These are phyloP conservation scores for Myopa testacea DNA, from an alignment of 2,888 invertebrate species.

Conservation along the genomic window DNA sequence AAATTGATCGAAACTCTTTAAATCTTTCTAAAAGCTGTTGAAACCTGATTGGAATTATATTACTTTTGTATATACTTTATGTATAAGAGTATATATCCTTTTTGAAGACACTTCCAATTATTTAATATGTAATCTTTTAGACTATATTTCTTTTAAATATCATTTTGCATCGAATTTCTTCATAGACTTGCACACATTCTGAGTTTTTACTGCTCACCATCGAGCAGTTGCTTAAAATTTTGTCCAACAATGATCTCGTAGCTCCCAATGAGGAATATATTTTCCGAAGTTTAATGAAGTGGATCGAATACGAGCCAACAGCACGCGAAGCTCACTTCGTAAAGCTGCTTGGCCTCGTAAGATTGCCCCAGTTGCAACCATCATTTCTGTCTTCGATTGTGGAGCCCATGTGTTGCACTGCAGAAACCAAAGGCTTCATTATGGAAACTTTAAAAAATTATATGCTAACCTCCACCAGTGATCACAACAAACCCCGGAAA, in stretches of 20 bases:
- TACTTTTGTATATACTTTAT: no score
- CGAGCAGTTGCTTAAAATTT: neutral
- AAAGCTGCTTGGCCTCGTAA: neutral
- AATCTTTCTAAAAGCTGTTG: no score
- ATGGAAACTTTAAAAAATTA: neutral
- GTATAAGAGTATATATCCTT: no score
- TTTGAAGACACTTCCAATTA: no score
- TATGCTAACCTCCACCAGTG: neutral
- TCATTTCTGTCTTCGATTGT: neutral
- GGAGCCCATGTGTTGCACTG: neutral
- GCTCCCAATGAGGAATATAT: neutral
- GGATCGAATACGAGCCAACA: neutral
- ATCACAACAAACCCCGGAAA: neutral
- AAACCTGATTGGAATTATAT: no score
- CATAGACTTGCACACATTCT: neutral
- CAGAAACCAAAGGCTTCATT: neutral
- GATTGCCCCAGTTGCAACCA: constrained; percentile 1
- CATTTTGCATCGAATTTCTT: no score
- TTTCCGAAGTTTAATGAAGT: neutral
- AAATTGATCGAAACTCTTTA: no score
- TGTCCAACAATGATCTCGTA: neutral
- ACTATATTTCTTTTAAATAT: no score
- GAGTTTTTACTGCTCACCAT: neutral
- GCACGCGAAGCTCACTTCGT: neutral
- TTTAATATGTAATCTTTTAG: no score